Evolutionary conservation across 2,113 vertebrate species (phyloP).

Genomic region (Nycticorax nycticorax): DNA sequence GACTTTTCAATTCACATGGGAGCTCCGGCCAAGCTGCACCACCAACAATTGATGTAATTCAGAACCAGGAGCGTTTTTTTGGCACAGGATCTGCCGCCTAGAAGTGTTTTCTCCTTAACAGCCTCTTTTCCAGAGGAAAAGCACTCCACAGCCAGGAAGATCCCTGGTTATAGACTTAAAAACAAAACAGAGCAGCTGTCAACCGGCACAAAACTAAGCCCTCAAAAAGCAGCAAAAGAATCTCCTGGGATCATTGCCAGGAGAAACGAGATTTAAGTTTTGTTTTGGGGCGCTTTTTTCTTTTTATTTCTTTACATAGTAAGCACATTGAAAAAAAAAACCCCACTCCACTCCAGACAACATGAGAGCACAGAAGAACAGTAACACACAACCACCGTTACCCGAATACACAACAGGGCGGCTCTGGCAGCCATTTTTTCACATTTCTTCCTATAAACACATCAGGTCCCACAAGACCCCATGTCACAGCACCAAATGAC

Average conservation of each 20-base stretch:
- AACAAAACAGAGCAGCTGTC: neutral
- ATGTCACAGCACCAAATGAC: neutral
- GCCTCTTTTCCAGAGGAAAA: neutral
- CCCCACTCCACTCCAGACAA: neutral
- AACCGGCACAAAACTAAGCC: neutral
- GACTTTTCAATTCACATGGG: neutral
- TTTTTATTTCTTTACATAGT: neutral
- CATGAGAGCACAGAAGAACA: neutral
- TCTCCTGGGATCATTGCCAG: neutral
- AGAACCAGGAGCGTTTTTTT: neutral
- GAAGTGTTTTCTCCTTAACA: neutral
- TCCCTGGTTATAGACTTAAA: neutral
- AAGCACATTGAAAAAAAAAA: neutral
- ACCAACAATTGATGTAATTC: neutral
- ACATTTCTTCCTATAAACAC: neutral
- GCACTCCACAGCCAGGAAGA: neutral
- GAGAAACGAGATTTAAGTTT: neutral
- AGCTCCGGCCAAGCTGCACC: neutral
- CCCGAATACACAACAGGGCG: neutral
- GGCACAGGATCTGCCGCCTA: neutral
- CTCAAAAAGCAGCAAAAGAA: neutral
- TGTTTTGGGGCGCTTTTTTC: too few species aligned
- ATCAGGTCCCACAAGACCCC: neutral
- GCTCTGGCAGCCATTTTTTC: neutral
- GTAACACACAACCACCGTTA: neutral